A percentile compares a stretch with the other conserved stretches of the same genome.
These are phyloP conservation scores for Drosophila navojoa DNA, from an alignment of 1,140 invertebrate species.

Conservation along the genomic window DNA sequence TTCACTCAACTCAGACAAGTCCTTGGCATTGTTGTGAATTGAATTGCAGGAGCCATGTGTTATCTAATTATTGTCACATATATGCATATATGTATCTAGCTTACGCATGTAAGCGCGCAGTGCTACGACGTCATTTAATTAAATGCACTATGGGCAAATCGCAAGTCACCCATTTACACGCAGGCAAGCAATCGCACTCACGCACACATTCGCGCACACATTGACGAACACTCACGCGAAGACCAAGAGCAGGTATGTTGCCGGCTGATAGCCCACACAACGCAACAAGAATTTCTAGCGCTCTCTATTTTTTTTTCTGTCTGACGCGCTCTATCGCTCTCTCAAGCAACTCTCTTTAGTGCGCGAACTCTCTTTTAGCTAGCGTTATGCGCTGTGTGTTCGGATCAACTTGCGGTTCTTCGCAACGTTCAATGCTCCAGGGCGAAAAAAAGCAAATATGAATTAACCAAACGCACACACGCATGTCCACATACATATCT, in stretches of 20 bases:
- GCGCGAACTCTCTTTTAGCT: conserved; percentile 19
- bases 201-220: neutral
- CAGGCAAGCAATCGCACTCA: neutral
- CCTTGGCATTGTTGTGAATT: neutral
- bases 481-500: neutral
- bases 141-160: conserved; percentile 23
- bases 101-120: neutral
- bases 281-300: conserved; percentile 56
- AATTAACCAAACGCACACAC: conserved; percentile 24
- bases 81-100: too few species aligned
- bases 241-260: neutral
- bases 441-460: conserved; percentile 31
- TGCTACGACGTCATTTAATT: conserved; percentile 28
- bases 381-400: conserved; percentile 23
- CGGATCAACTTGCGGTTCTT: conserved; percentile 68
- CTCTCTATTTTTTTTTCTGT: conserved; percentile 16
- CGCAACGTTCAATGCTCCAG: conserved; percentile 72
- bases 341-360: conserved; percentile 18
- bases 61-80: conserved; percentile 19
- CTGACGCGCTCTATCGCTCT: conserved; percentile 9
- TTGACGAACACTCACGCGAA: neutral
- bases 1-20: neutral
- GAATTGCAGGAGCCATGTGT: neutral
- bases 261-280: neutral
- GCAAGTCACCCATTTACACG: conserved; percentile 17